phyloP scores from a whole-genome alignment of 2,888 invertebrate species.

The Odontocerum albicorne region DNA sequence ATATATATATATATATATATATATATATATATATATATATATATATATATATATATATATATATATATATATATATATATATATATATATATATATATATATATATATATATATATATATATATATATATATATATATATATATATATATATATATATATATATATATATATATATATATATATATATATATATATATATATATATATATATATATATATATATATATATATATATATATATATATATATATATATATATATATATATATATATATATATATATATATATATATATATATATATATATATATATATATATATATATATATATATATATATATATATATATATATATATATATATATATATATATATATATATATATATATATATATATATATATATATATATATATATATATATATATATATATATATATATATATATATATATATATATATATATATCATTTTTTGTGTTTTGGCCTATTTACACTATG shows the following conservation, averaged over 20 bases:
- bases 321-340: neutral
- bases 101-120: conserved; percentile 3
- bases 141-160: no score
- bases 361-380: neutral
- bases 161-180: conserved; percentile 12
- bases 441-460: neutral
- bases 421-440: neutral
- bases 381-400: neutral
- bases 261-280: neutral
- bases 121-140: no score
- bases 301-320: neutral
- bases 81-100: no score
- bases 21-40: no score
- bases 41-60: no score
- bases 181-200: conserved; percentile 15
- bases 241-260: conserved; percentile 5
- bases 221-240: conserved; percentile 10
- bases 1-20: conserved; percentile 3
- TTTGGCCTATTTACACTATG: no score
- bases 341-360: neutral
- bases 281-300: neutral
- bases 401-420: neutral
- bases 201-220: conserved; percentile 14
- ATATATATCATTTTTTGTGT: neutral
- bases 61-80: conserved; percentile 7